Evolutionary conservation across 2,888 invertebrate species (phyloP), one percentile per base, ranked within the genome.

Genomic region (Xylota segnis): DNA sequence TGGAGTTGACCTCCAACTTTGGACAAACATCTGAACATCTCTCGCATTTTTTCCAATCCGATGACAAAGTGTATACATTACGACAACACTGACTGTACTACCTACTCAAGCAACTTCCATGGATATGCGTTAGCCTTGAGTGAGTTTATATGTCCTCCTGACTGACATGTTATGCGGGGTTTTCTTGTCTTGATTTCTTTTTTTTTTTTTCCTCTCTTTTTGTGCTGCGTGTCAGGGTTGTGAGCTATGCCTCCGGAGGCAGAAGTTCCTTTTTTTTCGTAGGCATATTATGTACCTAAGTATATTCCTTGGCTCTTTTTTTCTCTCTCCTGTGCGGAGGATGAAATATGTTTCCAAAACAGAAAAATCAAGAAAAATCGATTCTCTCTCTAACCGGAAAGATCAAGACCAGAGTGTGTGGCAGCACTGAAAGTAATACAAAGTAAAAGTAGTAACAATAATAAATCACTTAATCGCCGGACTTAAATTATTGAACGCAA

Each of bases 381-480:
- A 56, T 45, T 65, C 54, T n/a, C 56, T 34, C 40, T n/a, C 56
- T 10, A 54, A 40, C 74, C 43, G 23, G n/a, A 61, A 40, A 61
- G 27, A 43, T 43, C 40, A 59, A 18, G 40, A 9, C 6, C n/a
- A 54, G 16, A 5, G 12, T 14, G 9, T 29, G 12, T 52, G 27
- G 27, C 5, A 29, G 10, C 32, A 56, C n/a, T 32, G 29, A 10
- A 37, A 59, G 14, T n/a, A n/a, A 34, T 6, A 37, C 34, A 23
- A 37, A 58, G 9, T 9, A 45, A 58, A 23, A 14, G 32, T 16
- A 56, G 27, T 10, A 37, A 37, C 6, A 52, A 65, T 3, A 43
- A 72, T 86, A 86, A 86, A 86, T 86, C 76, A 86, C 82, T 77
- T 82, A 79, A 79, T 79, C 79, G 79, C 40, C 54, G 43, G 32